Base-by-base conservation (phyloP, 2,797 vertebrate genomes). In the Dryobates pubescens region DNA sequence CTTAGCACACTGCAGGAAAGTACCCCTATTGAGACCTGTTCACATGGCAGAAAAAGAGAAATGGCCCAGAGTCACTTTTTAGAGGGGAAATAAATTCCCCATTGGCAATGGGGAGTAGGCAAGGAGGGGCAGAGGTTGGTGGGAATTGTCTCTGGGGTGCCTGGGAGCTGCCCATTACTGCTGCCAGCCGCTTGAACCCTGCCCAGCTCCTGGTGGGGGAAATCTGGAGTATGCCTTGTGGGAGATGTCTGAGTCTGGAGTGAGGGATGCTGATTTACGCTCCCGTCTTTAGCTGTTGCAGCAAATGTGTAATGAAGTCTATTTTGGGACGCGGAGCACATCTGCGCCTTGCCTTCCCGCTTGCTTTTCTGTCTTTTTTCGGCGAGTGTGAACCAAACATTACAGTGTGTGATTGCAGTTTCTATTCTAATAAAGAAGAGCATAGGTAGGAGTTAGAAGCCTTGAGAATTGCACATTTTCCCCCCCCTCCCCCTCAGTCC, bases 261-360 rank as follows among this genome's bases (percentile, higher is more conserved):
- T 71, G 78, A 29, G 77, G 62, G 54, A 68, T 43, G 62, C 69
- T 68, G 51, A 47, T 62, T 89, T 92, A 71, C 51, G 7, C 27
- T 77, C 78, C 20, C 2, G 3, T 54, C 78, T 73, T 24, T 14
- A 62, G 62, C 51, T 65, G 87, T 70, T 85, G 58, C 58, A 74
- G 69, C 17, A 47, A 90, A 70, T 77, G n/a, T 94, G 90, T 86
- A 86, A 88, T 81, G 71, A 76, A 64, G 58, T 77, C 87, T 95
- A 49, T 82, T 92, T 83, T 69, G 63, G 82, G 73, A 59, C n/a
- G 14, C 1, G 3, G 45, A 82, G 22, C 74, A 77, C 69, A 87
- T 85, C 84, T 93, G 64, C 3, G 71, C 34, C 64, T 92, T 94
- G 80, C 65, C 81, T 91, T 88, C 59, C 77, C 3, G 1, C 36